Conservation (phyloP, 2,113 vertebrate species). For the Phyllostomus hastatus region DNA sequence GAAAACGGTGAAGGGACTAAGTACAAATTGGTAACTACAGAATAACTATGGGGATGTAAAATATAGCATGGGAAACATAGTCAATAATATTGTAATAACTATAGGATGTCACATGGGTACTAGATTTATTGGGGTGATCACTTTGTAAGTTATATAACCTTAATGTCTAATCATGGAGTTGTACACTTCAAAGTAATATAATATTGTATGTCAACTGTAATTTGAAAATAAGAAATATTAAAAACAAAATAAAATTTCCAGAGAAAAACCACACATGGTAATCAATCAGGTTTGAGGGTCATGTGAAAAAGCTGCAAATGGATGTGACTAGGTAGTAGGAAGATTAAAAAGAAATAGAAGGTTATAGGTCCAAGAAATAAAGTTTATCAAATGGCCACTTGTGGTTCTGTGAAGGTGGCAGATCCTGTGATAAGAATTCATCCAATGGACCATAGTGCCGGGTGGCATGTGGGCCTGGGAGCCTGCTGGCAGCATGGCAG, state of each 20-base stretch:
- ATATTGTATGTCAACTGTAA: neutral
- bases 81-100: too few relatives aligned
- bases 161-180: neutral
- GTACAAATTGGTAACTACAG: too few relatives aligned
- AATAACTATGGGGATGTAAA: neutral
- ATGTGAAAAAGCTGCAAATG: conserved; percentile 19
- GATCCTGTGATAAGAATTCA: neutral
- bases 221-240: neutral
- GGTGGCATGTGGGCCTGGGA: neutral
- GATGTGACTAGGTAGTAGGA: neutral
- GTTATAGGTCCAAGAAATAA: neutral
- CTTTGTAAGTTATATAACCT: neutral
- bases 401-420: neutral
- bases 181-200: neutral
- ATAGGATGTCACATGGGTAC: too few relatives aligned
- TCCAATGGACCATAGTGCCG: neutral
- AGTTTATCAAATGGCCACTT: neutral
- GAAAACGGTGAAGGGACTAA: neutral
- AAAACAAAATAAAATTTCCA: neutral
- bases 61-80: neutral
- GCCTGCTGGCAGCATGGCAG: neutral
- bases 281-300: neutral
- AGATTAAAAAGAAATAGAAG: conserved; percentile 25
- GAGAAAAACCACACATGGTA: neutral
- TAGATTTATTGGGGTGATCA: neutral